These are phyloP conservation scores for Drosophila quasianomalipes DNA, from an alignment of 2,888 invertebrate genomes.

Conservation along the genomic window DNA sequence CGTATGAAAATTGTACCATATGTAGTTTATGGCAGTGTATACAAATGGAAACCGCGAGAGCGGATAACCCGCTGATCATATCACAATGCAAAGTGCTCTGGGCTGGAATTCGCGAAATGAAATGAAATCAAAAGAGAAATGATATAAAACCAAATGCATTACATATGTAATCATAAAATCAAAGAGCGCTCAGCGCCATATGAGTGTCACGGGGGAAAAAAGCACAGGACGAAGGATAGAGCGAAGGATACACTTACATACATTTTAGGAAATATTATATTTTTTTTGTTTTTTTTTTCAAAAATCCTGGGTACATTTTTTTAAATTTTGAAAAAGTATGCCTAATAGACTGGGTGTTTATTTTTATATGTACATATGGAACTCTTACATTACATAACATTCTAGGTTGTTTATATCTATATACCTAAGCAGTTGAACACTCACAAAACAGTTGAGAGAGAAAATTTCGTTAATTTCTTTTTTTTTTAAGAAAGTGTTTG, in stretches of 20 bases:
- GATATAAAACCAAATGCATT: slow-evolving; percentile 32
- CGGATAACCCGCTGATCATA: slow-evolving; percentile 61
- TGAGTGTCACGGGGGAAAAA: not conserved
- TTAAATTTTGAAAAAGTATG: not conserved
- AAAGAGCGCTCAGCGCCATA: slow-evolving; percentile 25
- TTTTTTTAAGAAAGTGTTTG: not conserved
- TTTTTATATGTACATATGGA: not conserved
- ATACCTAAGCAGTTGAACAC: not conserved
- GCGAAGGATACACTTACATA: too few species aligned
- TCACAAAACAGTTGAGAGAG: too few species aligned
- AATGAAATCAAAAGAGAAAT: slow-evolving; percentile 38
- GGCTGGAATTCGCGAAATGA: slow-evolving; percentile 34
- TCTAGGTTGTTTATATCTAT: not conserved
- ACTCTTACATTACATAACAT: not conserved
- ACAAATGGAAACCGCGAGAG: slow-evolving; percentile 23
- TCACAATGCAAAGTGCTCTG: slow-evolving; percentile 55
- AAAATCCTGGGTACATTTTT: not conserved
- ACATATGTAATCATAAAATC: slow-evolving; percentile 45
- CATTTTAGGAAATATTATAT: too few species aligned
- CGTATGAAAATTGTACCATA: not conserved
- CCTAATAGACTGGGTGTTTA: rapidly evolving
- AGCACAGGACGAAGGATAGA: not conserved
- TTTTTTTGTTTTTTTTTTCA: rapidly evolving
- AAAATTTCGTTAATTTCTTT: not conserved
- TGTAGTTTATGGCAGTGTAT: slow-evolving; percentile 23